These are phyloP conservation scores for Gymnoscopelus braueri DNA, from an alignment of 2,797 vertebrate species.

Conservation along the genomic window DNA sequence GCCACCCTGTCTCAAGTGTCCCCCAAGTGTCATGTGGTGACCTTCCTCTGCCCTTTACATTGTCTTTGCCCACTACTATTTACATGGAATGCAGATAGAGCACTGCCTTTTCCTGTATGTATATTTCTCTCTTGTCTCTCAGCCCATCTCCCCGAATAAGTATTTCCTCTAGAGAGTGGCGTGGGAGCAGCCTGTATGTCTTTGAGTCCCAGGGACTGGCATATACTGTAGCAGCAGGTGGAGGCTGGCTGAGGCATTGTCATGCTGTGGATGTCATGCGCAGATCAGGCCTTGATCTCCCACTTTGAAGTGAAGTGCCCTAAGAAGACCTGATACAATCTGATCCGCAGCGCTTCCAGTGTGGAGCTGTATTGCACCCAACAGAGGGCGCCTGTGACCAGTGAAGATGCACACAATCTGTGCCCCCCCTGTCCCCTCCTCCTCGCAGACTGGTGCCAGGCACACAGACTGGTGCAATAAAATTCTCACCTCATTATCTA, in stretches of 20 bases:
- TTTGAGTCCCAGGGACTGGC: constrained; percentile 71
- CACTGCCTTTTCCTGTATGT: constrained; percentile 76
- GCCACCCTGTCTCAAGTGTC: constrained; percentile 54
- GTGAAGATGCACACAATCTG: constrained; percentile 1
- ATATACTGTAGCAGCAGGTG: constrained; percentile 63
- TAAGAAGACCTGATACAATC: constrained; percentile 28
- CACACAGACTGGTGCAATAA: constrained; percentile 77
- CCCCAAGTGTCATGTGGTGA: constrained; percentile 50
- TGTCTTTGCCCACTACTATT: constrained; percentile 45
- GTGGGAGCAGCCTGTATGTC: constrained; percentile 66
- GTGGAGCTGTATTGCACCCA: constrained; percentile 42
- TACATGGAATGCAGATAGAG: constrained; percentile 74
- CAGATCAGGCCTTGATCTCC: constrained; percentile 83
- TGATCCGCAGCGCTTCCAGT: neutral
- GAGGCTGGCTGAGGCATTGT: constrained; percentile 80
- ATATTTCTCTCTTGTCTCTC: constrained; percentile 45
- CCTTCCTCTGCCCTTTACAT: constrained; percentile 52
- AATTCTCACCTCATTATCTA: constrained; percentile 86
- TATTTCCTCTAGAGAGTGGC: constrained; percentile 63
- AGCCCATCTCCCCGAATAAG: constrained; percentile 49
- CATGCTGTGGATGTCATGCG: constrained; percentile 81
- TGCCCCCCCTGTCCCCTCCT: constrained; percentile 34
- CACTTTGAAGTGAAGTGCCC: constrained; percentile 82
- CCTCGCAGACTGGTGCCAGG: constrained; percentile 75
- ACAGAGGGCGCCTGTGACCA: constrained; percentile 79